phyloP scores from a whole-genome alignment of 2,888 invertebrate species.

The Nomada flava region DNA sequence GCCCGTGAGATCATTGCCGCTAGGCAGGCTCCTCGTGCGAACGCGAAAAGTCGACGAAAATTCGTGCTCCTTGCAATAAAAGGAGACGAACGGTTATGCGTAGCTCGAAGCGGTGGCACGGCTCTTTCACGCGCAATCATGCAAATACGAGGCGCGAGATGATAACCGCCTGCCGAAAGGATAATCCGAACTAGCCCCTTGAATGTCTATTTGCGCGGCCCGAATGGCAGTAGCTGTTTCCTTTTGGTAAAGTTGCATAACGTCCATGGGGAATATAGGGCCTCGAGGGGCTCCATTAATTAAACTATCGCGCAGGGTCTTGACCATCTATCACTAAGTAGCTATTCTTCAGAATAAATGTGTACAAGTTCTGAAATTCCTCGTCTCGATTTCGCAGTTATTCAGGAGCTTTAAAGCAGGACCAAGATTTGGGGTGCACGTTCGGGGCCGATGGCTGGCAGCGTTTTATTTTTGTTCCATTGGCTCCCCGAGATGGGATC shows the following conservation, averaged over 20 bases:
- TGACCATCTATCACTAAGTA: too few species aligned
- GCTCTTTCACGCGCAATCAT: constrained; percentile 29
- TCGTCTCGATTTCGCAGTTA: too few species aligned
- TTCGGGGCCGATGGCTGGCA: neutral
- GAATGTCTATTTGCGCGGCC: constrained; percentile 18
- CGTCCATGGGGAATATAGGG: too few species aligned
- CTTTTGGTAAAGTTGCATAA: neutral
- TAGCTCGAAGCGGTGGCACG: neutral
- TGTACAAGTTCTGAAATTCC: neutral
- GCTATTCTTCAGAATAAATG: too few species aligned
- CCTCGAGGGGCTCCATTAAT: neutral
- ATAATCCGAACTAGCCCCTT: constrained; percentile 14
- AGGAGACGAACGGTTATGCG: constrained; percentile 2
- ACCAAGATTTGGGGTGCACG: neutral
- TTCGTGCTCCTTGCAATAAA: constrained; percentile 19
- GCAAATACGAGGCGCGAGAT: constrained; percentile 31
- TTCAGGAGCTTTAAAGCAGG: neutral
- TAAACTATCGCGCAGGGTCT: neutral
- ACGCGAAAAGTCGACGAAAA: constrained; percentile 27
- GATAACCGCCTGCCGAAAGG: constrained; percentile 10
- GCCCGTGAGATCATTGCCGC: constrained; percentile 25
- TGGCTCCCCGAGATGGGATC: constrained; percentile 5
- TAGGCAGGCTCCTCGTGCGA: neutral
- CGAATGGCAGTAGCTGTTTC: neutral
- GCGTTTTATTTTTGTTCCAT: constrained; percentile 24